These are phyloP conservation scores for Pogona vitticeps DNA, from an alignment of 2,113 vertebrate species.

Conservation along the genomic window DNA sequence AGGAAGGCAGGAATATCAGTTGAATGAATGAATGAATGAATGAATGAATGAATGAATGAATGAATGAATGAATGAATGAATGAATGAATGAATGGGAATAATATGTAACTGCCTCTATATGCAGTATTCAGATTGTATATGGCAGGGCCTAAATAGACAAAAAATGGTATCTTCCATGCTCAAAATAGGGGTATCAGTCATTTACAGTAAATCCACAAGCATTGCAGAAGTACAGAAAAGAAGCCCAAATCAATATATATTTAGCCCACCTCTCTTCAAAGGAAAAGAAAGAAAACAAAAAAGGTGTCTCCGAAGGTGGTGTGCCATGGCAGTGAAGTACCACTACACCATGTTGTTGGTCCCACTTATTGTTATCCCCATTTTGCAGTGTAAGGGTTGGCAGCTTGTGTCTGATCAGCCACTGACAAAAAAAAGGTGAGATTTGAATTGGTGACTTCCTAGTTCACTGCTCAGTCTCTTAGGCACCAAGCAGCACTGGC, in stretches of 20 bases:
- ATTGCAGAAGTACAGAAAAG: background rate
- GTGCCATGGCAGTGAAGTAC: background rate
- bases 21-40: no score
- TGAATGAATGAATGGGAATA: no score
- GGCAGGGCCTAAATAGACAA: no score
- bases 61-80: no score
- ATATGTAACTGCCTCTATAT: no score
- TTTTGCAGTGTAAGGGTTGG: background rate
- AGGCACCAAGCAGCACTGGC: background rate
- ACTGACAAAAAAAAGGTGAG: background rate
- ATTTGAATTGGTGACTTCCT: constrained; percentile 18
- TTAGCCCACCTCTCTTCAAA: no score
- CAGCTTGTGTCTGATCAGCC: background rate
- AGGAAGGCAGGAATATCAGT: no score
- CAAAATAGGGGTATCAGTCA: background rate
- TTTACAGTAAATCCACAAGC: background rate
- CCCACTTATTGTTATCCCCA: background rate
- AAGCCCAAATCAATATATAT: no score
- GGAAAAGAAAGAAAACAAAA: no score
- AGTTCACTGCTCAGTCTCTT: background rate
- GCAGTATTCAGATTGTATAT: no score
- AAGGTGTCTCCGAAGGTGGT: no score
- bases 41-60: no score
- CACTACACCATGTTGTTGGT: background rate
- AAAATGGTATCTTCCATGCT: background rate